Percentiles rank a stretch among this genome's conserved stretches.
phyloP scores from a whole-genome alignment of 2,113 vertebrate genomes.

The Microtus pennsylvanicus region DNA sequence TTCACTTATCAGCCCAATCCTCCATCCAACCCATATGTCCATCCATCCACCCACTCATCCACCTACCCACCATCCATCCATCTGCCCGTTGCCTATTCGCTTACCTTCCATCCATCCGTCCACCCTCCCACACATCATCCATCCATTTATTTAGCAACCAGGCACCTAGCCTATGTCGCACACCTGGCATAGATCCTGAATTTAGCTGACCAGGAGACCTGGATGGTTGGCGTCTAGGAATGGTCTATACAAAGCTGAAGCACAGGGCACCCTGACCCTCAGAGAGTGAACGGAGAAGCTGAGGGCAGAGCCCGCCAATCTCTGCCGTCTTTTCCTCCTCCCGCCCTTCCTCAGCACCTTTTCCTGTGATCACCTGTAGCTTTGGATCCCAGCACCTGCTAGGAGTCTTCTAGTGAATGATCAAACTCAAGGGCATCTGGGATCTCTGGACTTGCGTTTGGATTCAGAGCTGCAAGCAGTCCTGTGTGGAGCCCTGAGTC shows the following conservation, averaged over 20 bases:
- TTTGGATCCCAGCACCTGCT: accelerated
- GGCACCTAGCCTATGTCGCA: neutral
- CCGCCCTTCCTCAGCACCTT: accelerated
- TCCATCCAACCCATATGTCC: too few species aligned
- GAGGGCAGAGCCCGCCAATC: accelerated
- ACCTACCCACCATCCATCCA: too few species aligned
- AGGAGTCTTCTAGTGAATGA: neutral
- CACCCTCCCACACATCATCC: neutral
- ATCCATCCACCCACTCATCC: neutral
- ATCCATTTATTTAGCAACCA: neutral
- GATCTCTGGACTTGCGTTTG: neutral
- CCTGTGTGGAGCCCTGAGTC: too few species aligned
- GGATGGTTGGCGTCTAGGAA: neutral
- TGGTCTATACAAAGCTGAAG: accelerated
- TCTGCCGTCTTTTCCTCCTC: too few species aligned
- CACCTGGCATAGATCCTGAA: neutral
- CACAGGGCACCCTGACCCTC: accelerated
- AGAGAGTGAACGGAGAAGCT: accelerated
- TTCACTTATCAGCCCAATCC: neutral
- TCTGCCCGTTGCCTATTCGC: neutral
- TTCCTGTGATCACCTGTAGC: accelerated
- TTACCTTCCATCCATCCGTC: neutral
- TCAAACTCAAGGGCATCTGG: neutral
- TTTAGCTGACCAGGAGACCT: neutral
- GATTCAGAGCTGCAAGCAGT: neutral